Base-by-base conservation (phyloP, 2,113 vertebrate species). In the Bufo gargarizans region DNA sequence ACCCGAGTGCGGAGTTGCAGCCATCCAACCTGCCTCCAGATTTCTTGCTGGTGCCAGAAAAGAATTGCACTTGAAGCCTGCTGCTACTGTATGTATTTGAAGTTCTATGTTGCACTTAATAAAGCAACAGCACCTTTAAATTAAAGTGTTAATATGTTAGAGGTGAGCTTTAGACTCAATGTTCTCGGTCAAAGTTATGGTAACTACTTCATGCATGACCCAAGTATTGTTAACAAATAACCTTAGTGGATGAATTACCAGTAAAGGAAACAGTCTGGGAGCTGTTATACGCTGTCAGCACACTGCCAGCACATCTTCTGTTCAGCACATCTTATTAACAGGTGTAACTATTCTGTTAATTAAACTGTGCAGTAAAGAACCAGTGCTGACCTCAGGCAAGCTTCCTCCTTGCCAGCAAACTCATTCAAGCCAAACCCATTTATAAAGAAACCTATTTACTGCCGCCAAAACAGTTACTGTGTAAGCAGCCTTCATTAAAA, bases 301-400 rank as follows among this genome's bases (percentile, higher is more conserved):
- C 50, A n/a, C 49, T 17, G 49, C 82, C 49, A 84, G 49, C 55
- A 84, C 69, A 84, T 55, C 45, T 84, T 84, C 49, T 55, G 59
- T 84, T 84, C 49, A 33, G 63, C 55, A 84, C 63, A 84, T 69
- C 50, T 71, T 71, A 69, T 84, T 84, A 84, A 53, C 82, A 84
- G 82, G 82, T 84, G 63, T 84, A 84, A 84, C 82, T 71, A 45
- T 82, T 61, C 43, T 82, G 82, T 65, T 84, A 84, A 84, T 84
- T 84, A 84, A 84, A 84, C 82, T 69, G 49, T 33, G 20, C 3
- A 69, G 20, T 69, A 71, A 22, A 67, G 63, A 82, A n/a, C 59
- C 9, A 82, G 45, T n/a, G 49, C 65, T 84, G 82, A 84, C 82
- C 65, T 50, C 63, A 55, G 82, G 82, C 82, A 84, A 84, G 43